Conservation (phyloP, 2,113 vertebrate genomes). For the Macrotus californicus region DNA sequence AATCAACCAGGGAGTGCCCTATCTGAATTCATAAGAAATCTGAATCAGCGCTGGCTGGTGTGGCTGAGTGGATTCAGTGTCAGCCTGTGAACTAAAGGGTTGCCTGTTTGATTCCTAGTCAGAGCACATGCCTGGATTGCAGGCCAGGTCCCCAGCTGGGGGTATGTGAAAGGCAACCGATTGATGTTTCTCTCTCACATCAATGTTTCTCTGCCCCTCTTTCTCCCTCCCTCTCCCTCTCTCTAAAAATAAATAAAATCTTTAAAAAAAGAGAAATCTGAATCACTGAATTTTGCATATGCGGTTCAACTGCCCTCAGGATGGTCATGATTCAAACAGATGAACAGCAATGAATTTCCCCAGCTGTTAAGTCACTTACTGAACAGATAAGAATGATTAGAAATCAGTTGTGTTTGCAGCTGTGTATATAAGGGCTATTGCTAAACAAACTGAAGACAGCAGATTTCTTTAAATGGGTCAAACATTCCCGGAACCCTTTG, state of each 20-base stretch:
- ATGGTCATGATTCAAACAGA: not conserved
- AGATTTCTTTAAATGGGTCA: constrained; percentile 2
- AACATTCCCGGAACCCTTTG: not conserved
- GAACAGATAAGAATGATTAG: constrained; percentile 47
- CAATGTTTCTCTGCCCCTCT: too few species aligned
- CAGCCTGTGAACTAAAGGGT: too few species aligned
- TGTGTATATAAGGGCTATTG: not conserved
- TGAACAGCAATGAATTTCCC: not conserved
- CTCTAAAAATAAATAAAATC: too few species aligned
- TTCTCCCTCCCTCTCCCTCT: too few species aligned
- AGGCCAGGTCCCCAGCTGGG: too few species aligned
- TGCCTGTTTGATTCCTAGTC: too few species aligned
- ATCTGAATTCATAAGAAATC: not conserved
- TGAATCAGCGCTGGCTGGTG: not conserved
- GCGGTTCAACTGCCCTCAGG: not conserved
- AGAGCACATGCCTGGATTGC: too few species aligned
- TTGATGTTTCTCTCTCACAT: too few species aligned
- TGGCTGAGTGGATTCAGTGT: too few species aligned
- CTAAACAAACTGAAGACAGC: constrained; percentile 30
- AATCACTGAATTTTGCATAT: not conserved
- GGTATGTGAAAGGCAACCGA: too few species aligned
- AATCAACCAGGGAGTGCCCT: not conserved
- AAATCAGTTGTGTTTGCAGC: constrained; percentile 20
- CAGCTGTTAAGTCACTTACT: not conserved
- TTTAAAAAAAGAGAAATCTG: not conserved